These are phyloP conservation scores for Cyprinodon brontotheroides DNA, from an alignment of 2,113 vertebrate genomes.

Conservation along the genomic window DNA sequence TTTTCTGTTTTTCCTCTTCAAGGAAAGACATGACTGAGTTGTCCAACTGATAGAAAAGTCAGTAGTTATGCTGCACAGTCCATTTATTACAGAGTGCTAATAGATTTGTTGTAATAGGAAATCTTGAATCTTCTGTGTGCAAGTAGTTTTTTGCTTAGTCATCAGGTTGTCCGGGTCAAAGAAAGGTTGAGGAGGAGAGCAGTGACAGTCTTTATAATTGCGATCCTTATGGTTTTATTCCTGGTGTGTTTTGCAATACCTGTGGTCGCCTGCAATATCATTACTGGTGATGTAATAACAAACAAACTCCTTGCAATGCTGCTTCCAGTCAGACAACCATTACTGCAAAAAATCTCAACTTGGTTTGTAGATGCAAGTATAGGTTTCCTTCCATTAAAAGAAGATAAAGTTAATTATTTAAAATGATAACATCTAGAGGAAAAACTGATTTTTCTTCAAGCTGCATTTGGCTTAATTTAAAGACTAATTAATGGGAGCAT, in stretches of 20 bases:
- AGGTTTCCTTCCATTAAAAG: background rate
- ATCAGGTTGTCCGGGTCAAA: slow-evolving; percentile 10
- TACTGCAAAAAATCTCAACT: background rate
- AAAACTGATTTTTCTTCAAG: background rate
- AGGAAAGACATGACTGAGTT: slow-evolving; percentile 8
- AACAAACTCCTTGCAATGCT: background rate
- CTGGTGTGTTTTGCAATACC: background rate
- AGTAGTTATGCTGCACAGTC: slow-evolving; percentile 2
- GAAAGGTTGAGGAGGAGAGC: background rate
- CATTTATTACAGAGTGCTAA: slow-evolving; percentile 19
- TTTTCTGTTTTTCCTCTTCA: slow-evolving; percentile 1
- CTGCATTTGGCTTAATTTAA: background rate
- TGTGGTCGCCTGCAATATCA: background rate
- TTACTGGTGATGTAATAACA: background rate
- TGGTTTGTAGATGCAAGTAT: background rate
- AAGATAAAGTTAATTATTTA: background rate
- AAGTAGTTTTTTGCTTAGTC: slow-evolving; percentile 16
- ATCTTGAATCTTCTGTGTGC: background rate
- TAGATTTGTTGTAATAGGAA: slow-evolving; percentile 28
- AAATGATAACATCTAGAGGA: background rate
- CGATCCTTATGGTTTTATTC: slow-evolving; percentile 1
- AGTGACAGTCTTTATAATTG: background rate
- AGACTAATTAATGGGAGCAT: no score
- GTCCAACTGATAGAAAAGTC: background rate
- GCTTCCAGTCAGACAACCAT: background rate